Evolutionary conservation across 2,797 vertebrate genomes (phyloP).

Genomic region (Chanos chanos): DNA sequence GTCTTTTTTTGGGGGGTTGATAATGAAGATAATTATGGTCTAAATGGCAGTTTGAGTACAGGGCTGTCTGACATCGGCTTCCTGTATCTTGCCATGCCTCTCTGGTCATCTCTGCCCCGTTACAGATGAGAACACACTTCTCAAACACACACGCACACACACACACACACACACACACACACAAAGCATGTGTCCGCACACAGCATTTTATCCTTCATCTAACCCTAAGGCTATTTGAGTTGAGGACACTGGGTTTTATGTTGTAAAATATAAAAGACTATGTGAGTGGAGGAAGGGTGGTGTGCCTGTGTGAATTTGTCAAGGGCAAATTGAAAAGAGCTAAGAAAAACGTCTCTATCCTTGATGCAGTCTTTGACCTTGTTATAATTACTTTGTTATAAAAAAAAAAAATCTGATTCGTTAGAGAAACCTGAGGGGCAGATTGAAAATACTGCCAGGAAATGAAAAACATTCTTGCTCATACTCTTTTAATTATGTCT

Average conservation of each 20-base stretch:
- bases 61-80: slow-evolving; percentile 43
- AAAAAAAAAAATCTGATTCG: slow-evolving; percentile 29
- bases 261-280: background rate
- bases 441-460: slow-evolving; percentile 33
- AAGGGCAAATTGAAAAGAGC: slow-evolving; percentile 45
- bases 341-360: slow-evolving; percentile 41
- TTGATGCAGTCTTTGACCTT: slow-evolving; percentile 52
- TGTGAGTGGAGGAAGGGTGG: background rate
- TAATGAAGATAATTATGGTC: slow-evolving; percentile 51
- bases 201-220: too few species aligned
- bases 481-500: slow-evolving; percentile 33
- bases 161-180: background rate
- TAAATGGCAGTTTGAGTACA: slow-evolving; percentile 49
- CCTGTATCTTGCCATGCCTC: slow-evolving; percentile 22
- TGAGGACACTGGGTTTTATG: background rate
- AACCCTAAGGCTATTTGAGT: too few species aligned
- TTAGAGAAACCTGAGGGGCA: slow-evolving; percentile 29
- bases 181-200: background rate
- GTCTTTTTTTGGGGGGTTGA: slow-evolving; percentile 36
- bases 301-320: slow-evolving; percentile 37
- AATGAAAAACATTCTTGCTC: slow-evolving; percentile 29
- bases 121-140: background rate
- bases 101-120: slow-evolving; percentile 17
- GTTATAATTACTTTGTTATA: slow-evolving; percentile 48
- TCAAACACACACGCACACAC: background rate